Evolutionary conservation across 2,113 vertebrate species (phyloP).

Genomic region (Pheucticus melanocephalus): DNA sequence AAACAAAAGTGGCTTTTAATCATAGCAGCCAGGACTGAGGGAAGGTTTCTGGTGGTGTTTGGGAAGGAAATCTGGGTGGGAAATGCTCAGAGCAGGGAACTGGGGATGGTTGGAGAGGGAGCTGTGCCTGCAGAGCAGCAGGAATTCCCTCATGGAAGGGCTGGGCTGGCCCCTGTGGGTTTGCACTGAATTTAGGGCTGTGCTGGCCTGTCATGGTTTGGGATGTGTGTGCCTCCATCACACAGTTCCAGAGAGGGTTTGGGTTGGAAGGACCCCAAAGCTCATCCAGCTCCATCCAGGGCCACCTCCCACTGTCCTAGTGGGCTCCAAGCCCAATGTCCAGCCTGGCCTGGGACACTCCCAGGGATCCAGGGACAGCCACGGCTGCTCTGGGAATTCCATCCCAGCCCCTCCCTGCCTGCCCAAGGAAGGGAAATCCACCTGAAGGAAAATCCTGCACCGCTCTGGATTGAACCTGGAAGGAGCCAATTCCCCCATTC

Average conservation of each 20-base stretch:
- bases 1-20: neutral
- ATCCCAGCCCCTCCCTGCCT: neutral
- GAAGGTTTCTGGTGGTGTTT: neutral
- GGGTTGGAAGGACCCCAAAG: neutral
- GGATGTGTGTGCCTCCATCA: neutral
- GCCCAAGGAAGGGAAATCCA: no score
- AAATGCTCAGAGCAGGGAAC: rapidly evolving
- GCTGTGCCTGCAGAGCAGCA: neutral
- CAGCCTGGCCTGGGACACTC: neutral
- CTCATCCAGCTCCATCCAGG: neutral
- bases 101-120: rapidly evolving
- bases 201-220: neutral
- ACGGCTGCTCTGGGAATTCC: neutral
- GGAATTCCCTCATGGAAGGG: rapidly evolving
- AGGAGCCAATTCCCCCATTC: neutral
- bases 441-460: neutral
- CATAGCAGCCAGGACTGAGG: neutral
- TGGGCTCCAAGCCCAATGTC: rapidly evolving
- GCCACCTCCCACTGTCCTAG: rapidly evolving
- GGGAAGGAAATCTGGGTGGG: neutral
- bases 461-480: neutral
- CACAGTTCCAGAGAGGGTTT: neutral
- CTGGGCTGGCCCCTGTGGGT: rapidly evolving
- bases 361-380: neutral
- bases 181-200: rapidly evolving